Percentiles rank a stretch among this genome's conserved stretches.
phyloP scores from a whole-genome alignment of 1,140 invertebrate genomes.

The Teleogryllus occipitalis region DNA sequence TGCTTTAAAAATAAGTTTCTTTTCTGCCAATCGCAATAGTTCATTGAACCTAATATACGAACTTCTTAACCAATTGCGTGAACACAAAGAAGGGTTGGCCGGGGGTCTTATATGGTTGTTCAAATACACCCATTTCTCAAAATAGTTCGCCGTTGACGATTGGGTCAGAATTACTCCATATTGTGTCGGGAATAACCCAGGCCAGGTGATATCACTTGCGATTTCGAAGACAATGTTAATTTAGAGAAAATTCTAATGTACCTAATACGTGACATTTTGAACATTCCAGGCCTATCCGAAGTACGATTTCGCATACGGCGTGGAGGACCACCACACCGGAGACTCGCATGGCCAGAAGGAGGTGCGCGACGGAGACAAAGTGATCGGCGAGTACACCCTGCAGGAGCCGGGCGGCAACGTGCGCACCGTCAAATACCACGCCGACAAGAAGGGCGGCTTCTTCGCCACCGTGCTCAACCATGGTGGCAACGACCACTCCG shows the following conservation, averaged over 20 bases:
- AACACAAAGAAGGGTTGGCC: no score
- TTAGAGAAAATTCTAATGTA: no score
- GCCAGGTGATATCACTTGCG: background rate
- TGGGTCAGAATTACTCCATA: no score
- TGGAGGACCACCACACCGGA: conserved; percentile 25
- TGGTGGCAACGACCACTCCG: background rate
- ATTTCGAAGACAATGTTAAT: background rate
- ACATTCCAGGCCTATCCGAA: conserved; percentile 22
- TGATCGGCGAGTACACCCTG: conserved; percentile 31
- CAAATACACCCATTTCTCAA: background rate
- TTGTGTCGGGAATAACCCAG: no score
- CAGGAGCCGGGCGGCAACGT: conserved; percentile 44
- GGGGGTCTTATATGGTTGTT: background rate
- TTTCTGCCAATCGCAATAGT: no score
- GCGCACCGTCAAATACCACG: conserved; percentile 35
- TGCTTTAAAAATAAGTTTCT: no score
- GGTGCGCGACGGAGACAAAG: conserved; percentile 14
- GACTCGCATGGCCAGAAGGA: conserved; percentile 26
- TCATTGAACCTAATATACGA: no score
- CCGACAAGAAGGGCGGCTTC: conserved; percentile 33
- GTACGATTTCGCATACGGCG: conserved; percentile 25
- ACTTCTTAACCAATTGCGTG: no score
- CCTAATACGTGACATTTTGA: no score
- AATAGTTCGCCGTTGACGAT: no score
- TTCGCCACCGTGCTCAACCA: conserved; percentile 9